Percentiles rank a stretch among this genome's conserved stretches.
Evolutionary conservation across 2,797 vertebrate species (phyloP).

Genomic region (Oryzias sinensis): DNA sequence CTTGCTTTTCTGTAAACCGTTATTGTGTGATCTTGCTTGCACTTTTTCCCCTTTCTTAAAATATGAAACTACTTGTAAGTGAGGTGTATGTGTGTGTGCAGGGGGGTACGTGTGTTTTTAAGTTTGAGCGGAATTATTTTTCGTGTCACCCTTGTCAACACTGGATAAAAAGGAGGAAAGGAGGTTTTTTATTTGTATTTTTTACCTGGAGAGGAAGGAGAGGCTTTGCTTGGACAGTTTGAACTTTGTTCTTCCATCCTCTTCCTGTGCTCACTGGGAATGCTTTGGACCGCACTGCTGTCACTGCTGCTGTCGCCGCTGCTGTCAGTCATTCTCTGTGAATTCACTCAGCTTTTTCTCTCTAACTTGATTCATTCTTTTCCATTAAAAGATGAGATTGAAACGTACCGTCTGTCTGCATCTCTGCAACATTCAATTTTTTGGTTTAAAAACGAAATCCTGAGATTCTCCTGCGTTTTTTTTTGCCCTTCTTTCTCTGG

Average conservation of each 20-base stretch:
- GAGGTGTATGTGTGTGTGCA: slow-evolving; percentile 21
- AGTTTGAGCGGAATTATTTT: slow-evolving; percentile 44
- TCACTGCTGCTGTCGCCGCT: slow-evolving; percentile 34
- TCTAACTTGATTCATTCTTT: slow-evolving; percentile 69
- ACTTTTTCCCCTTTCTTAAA: slow-evolving; percentile 56
- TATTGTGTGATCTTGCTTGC: slow-evolving; percentile 77
- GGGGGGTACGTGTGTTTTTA: slow-evolving; percentile 51
- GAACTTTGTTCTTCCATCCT: slow-evolving; percentile 6
- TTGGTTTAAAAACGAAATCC: too few species aligned
- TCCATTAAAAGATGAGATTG: slow-evolving; percentile 75
- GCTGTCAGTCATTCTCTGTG: slow-evolving; percentile 74
- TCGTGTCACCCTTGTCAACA: slow-evolving; percentile 61
- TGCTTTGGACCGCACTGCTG: slow-evolving; percentile 68
- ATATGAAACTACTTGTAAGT: slow-evolving; percentile 65
- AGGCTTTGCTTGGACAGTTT: slow-evolving; percentile 66
- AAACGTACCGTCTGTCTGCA: slow-evolving; percentile 42
- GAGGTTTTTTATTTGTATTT: slow-evolving; percentile 66
- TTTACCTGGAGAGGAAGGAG: slow-evolving; percentile 66
- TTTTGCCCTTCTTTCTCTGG: too few species aligned
- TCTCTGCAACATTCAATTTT: too few species aligned
- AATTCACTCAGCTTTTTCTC: slow-evolving; percentile 70
- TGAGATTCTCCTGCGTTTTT: too few species aligned
- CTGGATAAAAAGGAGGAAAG: slow-evolving; percentile 49
- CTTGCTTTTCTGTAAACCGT: slow-evolving; percentile 68
- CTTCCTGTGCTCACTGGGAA: slow-evolving; percentile 60